Evolutionary conservation across 2,113 vertebrate genomes (phyloP).

Genomic region (Hylia prasina): DNA sequence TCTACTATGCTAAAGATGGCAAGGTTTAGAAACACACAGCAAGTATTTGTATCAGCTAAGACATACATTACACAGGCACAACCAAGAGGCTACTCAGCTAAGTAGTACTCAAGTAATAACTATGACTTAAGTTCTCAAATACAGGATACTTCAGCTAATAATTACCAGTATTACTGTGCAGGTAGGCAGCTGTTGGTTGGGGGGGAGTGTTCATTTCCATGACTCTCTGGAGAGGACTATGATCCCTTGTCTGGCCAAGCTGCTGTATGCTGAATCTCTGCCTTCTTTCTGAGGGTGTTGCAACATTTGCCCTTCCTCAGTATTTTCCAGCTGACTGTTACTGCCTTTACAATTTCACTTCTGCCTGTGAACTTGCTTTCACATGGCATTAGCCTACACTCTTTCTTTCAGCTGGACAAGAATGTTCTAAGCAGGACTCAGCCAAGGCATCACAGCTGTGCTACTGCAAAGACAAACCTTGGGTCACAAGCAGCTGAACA

Average conservation of each 20-base stretch:
- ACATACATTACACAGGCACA: not conserved
- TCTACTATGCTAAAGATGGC: not conserved
- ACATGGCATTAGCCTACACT: rapidly evolving
- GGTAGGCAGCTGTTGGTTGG: not conserved
- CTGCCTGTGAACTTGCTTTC: not conserved
- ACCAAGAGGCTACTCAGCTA: not conserved
- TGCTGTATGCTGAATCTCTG: not conserved
- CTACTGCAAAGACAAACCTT: not conserved
- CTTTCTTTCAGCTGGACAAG: not conserved
- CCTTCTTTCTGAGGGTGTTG: not conserved
- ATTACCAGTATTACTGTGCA: not conserved
- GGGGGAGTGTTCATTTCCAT: not conserved
- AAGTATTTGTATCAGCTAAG: not conserved
- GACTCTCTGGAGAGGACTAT: not conserved
- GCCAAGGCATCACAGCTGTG: not conserved
- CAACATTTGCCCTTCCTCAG: not conserved
- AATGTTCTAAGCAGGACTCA: not conserved
- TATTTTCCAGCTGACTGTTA: not conserved
- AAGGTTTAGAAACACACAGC: not conserved
- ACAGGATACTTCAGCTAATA: not conserved
- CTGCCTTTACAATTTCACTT: not conserved
- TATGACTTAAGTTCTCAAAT: not conserved
- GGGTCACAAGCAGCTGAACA: not conserved
- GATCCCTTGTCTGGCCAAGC: rapidly evolving
- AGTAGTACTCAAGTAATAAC: not conserved